Conservation (phyloP, 30 jellyfish, hydroid and myxozoan species). For the Morbakka virulenta region DNA sequence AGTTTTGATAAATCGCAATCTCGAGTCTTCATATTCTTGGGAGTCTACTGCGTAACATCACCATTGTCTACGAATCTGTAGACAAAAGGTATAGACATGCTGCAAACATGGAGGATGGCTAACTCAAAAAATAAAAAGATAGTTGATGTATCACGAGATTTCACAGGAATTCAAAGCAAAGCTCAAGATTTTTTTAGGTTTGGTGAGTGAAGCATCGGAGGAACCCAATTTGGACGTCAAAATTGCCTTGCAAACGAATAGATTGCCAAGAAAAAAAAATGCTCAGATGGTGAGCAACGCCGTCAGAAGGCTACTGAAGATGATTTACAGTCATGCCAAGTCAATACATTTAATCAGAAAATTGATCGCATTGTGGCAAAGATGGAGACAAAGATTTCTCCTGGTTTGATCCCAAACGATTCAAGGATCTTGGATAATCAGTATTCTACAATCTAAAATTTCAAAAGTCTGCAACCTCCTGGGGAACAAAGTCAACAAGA, state of each 20-base stretch:
- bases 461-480: neutral
- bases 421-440: neutral
- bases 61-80: neutral
- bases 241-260: conserved; percentile 13
- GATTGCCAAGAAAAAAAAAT: neutral
- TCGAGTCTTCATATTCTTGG: conserved; percentile 24
- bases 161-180: neutral
- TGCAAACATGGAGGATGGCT: neutral
- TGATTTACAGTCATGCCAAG: neutral
- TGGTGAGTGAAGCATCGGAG: conserved; percentile 10
- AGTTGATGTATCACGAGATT: conserved; percentile 11
- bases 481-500: neutral
- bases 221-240: conserved; percentile 20
- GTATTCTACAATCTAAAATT: conserved; percentile 9
- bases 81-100: neutral
- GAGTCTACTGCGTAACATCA: conserved; percentile 21
- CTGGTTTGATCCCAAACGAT: conserved; percentile 38
- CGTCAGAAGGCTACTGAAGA: neutral
- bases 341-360: conserved; percentile 8
- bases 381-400: conserved; percentile 37
- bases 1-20: neutral
- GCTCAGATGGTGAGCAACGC: neutral
- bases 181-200: conserved; percentile 8
- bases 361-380: conserved; percentile 27
- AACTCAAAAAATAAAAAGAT: conserved; percentile 4